Base-by-base conservation (phyloP, 2,113 vertebrate genomes). In the Perca fluviatilis region DNA sequence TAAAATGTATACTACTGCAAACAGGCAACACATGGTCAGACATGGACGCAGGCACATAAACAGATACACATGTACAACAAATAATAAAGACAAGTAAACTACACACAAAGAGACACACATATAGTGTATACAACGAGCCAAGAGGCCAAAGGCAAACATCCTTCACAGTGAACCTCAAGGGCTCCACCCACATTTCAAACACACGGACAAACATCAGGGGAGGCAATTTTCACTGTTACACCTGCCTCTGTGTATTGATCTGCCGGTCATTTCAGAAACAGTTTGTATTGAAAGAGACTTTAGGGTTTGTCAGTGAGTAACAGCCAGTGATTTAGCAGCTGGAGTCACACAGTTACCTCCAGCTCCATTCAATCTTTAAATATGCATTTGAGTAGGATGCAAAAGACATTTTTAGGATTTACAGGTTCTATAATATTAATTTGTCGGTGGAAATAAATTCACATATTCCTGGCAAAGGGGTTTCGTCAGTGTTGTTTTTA, bases 11-110 rank as follows among this genome's bases (percentile, higher is more conserved):
- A 80, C n/a, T 60, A 33, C 25, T 82, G 33, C 68, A 74, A 82
- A 88, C 54, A 79, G 43, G 62, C 71, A 84, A 83, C 61, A 90
- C 53, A 85, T 76, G 76, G 57, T 57, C 63, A 70, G 65, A 77
- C 46, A 50, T 49, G 65, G 61, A 69, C 2, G 1, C 40, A 56
- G 65, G n/a, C 64, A 72, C 21, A 5, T 23, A 82, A 74, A 56
- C 21, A 1, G 13, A 68, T 67, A 40, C 68, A 80, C 49, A 73
- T 47, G 62, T 21, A 58, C 30, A 47, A 47, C 21, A 14, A 27
- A 71, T 13, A 43, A 27, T 43, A 61, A 15, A 65, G 47, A 72
- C 54, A 3, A 77, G 16, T 11, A 15, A 8, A 61, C 15, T 2
- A 33, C 56, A 36, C 40, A 51, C 43, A 61, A 1, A 72, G 10